Evolutionary conservation across 2,888 invertebrate species (phyloP), one percentile per base, ranked within the genome.

Genomic region (Linnaemya tessellans): DNA sequence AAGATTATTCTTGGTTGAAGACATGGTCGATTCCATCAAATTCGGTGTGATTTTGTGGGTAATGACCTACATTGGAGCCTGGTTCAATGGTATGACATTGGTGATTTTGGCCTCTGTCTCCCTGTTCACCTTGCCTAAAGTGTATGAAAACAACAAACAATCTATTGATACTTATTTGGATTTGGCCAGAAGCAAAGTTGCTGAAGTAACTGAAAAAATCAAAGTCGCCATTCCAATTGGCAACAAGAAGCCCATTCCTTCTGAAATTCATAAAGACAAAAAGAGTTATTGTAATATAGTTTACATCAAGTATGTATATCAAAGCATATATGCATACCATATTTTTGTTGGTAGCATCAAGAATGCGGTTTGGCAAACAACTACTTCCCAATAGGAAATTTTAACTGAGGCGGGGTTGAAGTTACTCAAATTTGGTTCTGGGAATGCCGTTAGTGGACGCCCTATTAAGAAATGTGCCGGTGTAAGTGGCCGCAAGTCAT

Each of bases 51-150:
- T 98, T 90, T 95, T 99, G 92, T 99, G 98, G 98, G 96, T 97
- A 91, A 95, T 99, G 93, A 99, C 99, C 86, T 99, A 99, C 93
- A 95, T 99, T 91, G 99, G 99, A 91, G 96, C 98, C 90, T 99
- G 98, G 97, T 99, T 99, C 95, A 99, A 99, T 93, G 99, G 99
- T 93, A 97, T 99, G 96, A 98, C 99, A 89, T 96, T 99, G 90
- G 96, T 99, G 92, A 98, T 99, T 92, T 95, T 99, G 92, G 98
- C 96, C 89, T 97, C 98, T 94, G 96, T 98, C 90, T 96, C 97
- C 89, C 94, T 98, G 89, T 99, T 99, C 95, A 96, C 98, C 89
- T 94, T 98, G 94, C 99, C 99, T 87, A 99, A 98, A 94, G 96
- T 98, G 86, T 98, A 98, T 93, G 97, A 98, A 94, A 96, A 96